phyloP scores from a whole-genome alignment of 2,888 invertebrate species.

The Ophioninae sp. region DNA sequence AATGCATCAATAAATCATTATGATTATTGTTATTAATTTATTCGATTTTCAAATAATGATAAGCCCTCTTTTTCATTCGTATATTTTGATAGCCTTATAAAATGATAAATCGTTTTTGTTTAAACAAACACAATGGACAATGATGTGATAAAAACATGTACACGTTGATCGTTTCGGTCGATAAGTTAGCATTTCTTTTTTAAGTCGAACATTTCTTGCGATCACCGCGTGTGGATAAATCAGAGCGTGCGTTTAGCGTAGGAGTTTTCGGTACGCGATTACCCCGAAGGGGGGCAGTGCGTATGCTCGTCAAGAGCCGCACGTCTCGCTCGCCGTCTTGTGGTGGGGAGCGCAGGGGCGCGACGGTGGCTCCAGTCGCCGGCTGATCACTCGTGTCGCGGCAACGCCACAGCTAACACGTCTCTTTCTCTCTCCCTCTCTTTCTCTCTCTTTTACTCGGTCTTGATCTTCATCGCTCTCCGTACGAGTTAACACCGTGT shows the following conservation, averaged over 20 bases:
- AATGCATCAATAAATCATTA: no score
- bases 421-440: conserved; percentile 13
- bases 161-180: no score
- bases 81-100: no score
- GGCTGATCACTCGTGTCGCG: conserved; percentile 73
- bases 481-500: neutral
- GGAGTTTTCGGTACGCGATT: neutral
- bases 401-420: conserved; percentile 70
- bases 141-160: no score
- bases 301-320: neutral
- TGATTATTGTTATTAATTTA: no score
- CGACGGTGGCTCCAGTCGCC: conserved; percentile 44
- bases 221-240: neutral
- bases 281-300: neutral
- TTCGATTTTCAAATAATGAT: no score
- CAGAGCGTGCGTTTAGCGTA: neutral
- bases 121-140: no score
- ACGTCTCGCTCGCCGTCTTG: neutral
- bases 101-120: no score
- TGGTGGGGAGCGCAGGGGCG: conserved; percentile 14
- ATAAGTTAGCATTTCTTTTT: no score
- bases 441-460: neutral
- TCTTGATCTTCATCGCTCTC: neutral
- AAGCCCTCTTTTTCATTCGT: no score
- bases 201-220: no score